Conservation (phyloP, 2,888 invertebrate genomes). For the Lathronympha strigana region DNA sequence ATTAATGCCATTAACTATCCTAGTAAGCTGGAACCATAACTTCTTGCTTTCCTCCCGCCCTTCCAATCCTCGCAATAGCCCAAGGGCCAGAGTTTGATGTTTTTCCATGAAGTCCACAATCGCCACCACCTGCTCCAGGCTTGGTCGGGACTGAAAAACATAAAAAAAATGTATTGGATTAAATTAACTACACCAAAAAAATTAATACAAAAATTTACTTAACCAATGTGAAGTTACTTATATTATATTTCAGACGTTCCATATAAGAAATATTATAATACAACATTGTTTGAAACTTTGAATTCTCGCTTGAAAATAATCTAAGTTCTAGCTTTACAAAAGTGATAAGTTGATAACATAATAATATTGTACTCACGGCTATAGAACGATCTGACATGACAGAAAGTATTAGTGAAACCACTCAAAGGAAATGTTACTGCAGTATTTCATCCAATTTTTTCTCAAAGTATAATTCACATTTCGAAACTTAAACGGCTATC, state of each 20-base stretch:
- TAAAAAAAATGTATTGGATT: background rate
- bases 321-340: background rate
- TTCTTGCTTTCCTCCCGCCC: constrained; percentile 74
- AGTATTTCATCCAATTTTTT: constrained; percentile 14
- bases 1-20: constrained; percentile 66
- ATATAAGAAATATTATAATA: constrained; percentile 2
- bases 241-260: background rate
- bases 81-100: constrained; percentile 67
- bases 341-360: too few relatives aligned
- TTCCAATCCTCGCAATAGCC: constrained; percentile 70
- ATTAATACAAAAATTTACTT: background rate
- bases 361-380: constrained; percentile 70
- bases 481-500: constrained; percentile 43
- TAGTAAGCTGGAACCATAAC: constrained; percentile 71
- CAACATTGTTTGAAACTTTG: constrained; percentile 28
- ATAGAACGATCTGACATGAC: constrained; percentile 72
- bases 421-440: background rate
- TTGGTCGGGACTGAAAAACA: constrained; percentile 69
- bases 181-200: background rate
- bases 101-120: constrained; percentile 79
- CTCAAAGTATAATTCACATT: constrained; percentile 36
- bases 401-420: constrained; percentile 22
- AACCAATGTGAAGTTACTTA: background rate
- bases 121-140: constrained; percentile 72
- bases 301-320: constrained; percentile 30